Evolutionary conservation across 1,140 invertebrate genomes (phyloP), one percentile per base, ranked within the genome.

Genomic region (Micrasema minimum): DNA sequence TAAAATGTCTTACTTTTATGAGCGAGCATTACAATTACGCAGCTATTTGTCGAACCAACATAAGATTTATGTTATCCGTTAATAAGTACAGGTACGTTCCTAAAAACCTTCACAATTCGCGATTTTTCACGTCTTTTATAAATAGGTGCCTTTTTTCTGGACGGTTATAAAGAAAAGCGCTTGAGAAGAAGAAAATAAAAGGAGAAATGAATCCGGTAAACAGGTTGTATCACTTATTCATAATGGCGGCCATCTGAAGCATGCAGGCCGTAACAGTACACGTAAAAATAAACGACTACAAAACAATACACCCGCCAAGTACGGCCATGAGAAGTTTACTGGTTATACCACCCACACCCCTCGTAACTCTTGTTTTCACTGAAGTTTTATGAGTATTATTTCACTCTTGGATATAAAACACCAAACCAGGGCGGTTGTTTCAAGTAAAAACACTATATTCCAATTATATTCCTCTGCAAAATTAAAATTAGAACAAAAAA

Each of bases 281-380:
- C 65, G 68, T 59, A 66, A 70, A 74, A 70, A 61, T 48, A 74
- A 64, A 71, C 38, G 61, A 48, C 69, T 70, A 37, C 61, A 46
- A 62, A 62, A 51, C 57, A 62, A 69, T 69, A 41, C 41, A 16
- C 57, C 46, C 43, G 46, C 50, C 57, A 69, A 69, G 65, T 55
- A 41, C 50, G 2, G 46, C 26, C 10, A n/a, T 20, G 65, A 14
- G 38, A 35, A 57, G 51, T 59, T 69, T 69, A 69, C 55, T n/a
- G n/a, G n/a, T n/a, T n/a, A n/a, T n/a, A 48, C 38, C 35, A 20
- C 11, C 50, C 26, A 23, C 35, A 26, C 38, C 67, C 31, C 41
- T 75, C 69, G 69, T 75, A 75, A 75, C 72, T 74, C 69, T 74
- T 67, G 72, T 67, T 71, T 66, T 68, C 65, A 62, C 50, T 48